Evolutionary conservation across 1,140 invertebrate genomes (phyloP), one percentile per base, ranked within the genome.

Genomic region (Drosophila tani): DNA sequence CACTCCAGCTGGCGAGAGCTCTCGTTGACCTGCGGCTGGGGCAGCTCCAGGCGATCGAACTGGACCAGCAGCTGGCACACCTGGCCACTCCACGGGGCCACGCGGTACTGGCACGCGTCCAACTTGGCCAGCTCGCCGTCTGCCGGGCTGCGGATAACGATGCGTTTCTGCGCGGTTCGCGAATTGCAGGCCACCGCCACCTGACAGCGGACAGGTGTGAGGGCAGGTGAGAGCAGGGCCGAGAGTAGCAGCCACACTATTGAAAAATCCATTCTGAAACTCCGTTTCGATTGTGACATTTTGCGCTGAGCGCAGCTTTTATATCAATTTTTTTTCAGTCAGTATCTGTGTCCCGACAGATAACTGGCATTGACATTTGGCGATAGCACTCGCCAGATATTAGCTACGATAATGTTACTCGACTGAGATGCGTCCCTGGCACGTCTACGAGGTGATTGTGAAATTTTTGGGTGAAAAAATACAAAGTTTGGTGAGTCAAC

Each of bases 21-120:
- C 38, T 65, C 79, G 66, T 90, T 90, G 35, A 90, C 51, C 32
- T 50, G 79, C 50, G 86, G 85, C 79, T 90, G 86, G 51, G 82
- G 67, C 81, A 90, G 46, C 62, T 90, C 85, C 41, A 90, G 68
- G n/a, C 85, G 82, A 41, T 77, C 79, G 55, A 90, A 85, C 68
- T 90, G 85, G 53, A 90, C 79, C 60, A 86, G 85, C 82, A 90
- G 75, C 75, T 90, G 85, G 69, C 85, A 90, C 62, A 90, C 86
- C 70, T 85, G 81, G 40, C 47, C 41, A 63, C 85, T 90, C 86
- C 86, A 91, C 2, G 81, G 64, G 9, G 75, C 71, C 71, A 90
- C 81, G 40, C 74, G 75, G 32, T 90, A 90, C 45, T 85, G 85
- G 79, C 85, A 90, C 19, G 57, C 79, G 50, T 85, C 79, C 82